Base-by-base conservation (phyloP, 2,113 vertebrate species). In the Zosterops hypoxanthus region DNA sequence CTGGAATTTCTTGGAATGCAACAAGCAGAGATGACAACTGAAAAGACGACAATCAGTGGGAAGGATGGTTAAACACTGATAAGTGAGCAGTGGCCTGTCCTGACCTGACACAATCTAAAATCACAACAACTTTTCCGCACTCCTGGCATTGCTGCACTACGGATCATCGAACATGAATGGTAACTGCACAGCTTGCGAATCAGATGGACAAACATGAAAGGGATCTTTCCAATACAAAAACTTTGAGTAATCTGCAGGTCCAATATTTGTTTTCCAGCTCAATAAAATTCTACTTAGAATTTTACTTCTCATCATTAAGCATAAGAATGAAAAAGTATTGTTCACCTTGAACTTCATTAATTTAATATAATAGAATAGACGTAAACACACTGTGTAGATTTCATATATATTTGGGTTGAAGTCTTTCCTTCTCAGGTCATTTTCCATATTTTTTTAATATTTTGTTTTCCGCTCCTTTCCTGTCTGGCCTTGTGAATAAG, bases 301-400 rank as follows among this genome's bases (percentile, higher is more conserved):
- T 94, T 41, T 42, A 44, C 18, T 75, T 85, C 41, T 76, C 53
- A 82, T 34, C 2, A 5, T 60, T 87, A 93, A 88, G 33, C 57
- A 78, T 8, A 56, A 88, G 23, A 61, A 72, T 75, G 83, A 88
- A 90, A 89, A 89, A 78, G 2, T 44, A 75, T 2, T 14, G 1
- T 73, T 94, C 65, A 94, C 31, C 69, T 96, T 85, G 59, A 83
- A 87, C 31, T 70, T 82, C 18, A 63, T 76, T 92, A 64, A 72
- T 80, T 77, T 66, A 28, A 47, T 66, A n/a, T 9, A 5, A n/a
- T 39, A 79, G 87, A 86, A 90, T 17, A 68, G 31, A 83, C 33
- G 23, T 34, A 92, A 92, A 83, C 6, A 85, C 28, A 65, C 65
- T 39, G 5, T 50, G 11, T 55, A 50, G 34, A 8, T 66, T 95